Base-by-base conservation (phyloP, 2,113 vertebrate genomes). In the Phyllostomus discolor region DNA sequence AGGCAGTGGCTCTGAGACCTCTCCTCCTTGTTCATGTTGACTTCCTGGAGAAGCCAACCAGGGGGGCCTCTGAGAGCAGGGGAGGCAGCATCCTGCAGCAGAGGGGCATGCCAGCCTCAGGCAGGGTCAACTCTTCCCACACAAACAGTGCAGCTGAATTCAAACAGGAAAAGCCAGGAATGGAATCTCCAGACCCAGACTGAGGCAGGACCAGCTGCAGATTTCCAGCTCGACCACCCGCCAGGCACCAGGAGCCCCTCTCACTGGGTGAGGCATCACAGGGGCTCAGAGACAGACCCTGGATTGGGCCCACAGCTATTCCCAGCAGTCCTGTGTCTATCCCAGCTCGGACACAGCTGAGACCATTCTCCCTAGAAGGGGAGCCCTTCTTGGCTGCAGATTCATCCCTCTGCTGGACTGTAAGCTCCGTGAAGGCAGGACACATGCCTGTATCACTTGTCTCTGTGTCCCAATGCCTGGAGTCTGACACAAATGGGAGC, bases 41-140 rank as follows among this genome's bases (percentile, higher is more conserved):
- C 10, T 50, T 75, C 57, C 54, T 9, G 33, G 35, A 75, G 59
- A n/a, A n/a, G 31, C 66, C 41, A 41, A 1, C 26, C 50, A 41
- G 20, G n/a, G 52, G 1, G 46, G 8, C 10, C 83, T n/a, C 2
- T 52, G 7, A 78, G 52, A 35, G 16, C 50, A 43, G 28, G 11
- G 22, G 50, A 48, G 19, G 11, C n/a, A 20, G 33, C 20, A 50
- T 28, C 26, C 38, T 33, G 31, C 80, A 16, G 9, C 35, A 15
- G 26, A 52, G 52, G n/a, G 54, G 22, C 24, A 28, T 17, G 1
- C 4, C 35, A 31, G 48, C 16, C 35, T 22, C 50, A 0, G 0
- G 52, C 22, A 16, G 62, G 31, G 66, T 8, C 12, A 19, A 4
- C 57, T 48, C 54, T 7, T 26, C 17, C 89, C 22, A 12, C 9